These are phyloP conservation scores for Protosalanx chinensis DNA, from an alignment of 2,797 vertebrate species.

Conservation along the genomic window DNA sequence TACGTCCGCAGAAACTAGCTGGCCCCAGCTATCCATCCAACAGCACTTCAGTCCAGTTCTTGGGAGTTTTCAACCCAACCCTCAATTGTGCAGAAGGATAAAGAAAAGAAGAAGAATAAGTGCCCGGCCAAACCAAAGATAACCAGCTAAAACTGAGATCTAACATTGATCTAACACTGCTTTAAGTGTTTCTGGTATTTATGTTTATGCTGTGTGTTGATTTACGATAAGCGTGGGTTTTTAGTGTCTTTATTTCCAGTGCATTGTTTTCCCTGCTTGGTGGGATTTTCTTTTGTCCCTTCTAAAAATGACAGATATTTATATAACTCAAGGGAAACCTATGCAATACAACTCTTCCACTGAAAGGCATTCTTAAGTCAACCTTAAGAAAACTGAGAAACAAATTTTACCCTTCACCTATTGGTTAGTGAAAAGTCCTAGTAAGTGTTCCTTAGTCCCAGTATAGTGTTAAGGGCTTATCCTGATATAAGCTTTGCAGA, in stretches of 20 bases:
- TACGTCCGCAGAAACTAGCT: constrained; percentile 43
- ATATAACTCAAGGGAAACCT: constrained; percentile 43
- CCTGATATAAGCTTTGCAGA: constrained; percentile 9
- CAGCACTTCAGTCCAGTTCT: constrained; percentile 27
- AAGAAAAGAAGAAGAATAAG: not conserved
- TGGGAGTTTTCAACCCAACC: constrained; percentile 14
- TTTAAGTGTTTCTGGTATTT: constrained; percentile 26
- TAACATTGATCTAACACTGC: constrained; percentile 27
- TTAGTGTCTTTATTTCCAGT: constrained; percentile 30
- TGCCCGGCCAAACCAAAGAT: constrained; percentile 66
- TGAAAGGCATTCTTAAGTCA: constrained; percentile 4
- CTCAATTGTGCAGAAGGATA: constrained; percentile 18
- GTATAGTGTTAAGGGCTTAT: not conserved
- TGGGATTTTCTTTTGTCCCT: constrained; percentile 20
- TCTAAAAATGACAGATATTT: constrained; percentile 24
- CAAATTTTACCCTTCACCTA: constrained; percentile 15
- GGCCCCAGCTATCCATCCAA: constrained; percentile 18
- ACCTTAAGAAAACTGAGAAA: not conserved
- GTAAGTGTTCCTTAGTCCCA: constrained; percentile 12
- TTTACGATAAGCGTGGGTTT: constrained; percentile 39
- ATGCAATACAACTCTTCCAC: constrained; percentile 50
- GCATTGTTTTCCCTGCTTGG: constrained; percentile 21
- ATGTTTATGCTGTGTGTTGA: constrained; percentile 25
- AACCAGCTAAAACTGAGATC: constrained; percentile 46
- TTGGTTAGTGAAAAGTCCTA: not conserved